Base-by-base conservation (phyloP, 2,797 vertebrate species). In the Cephalopachus bancanus region DNA sequence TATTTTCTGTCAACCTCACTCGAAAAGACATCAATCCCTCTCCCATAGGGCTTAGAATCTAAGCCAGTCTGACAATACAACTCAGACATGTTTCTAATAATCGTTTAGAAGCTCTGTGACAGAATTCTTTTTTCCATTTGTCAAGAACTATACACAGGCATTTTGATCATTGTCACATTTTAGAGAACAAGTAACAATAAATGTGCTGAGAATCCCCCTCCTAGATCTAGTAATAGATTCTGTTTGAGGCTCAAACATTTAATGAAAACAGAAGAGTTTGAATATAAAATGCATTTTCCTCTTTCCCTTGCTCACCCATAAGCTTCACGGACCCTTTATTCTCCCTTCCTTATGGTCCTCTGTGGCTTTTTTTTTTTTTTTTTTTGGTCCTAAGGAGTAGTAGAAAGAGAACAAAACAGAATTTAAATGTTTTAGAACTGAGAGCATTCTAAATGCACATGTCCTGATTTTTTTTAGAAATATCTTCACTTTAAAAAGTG, bases 161-260 rank as follows among this genome's bases (percentile, higher is more conserved):
- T 80, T 92, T 94, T 94, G 83, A 93, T 97, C 91, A 96, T 9
- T 81, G 87, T 96, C 93, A 76, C 95, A 85, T 22, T 94, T 91
- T 65, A 75, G 93, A 93, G 72, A 93, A 53, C 14, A 75, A 59
- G 49, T 72, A 92, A 92, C 67, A 90, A 49, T 74, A 80, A 83
- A 59, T 83, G 51, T 57, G 17, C 55, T 53, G 72, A 88, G 62
- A 65, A 79, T 44, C 17, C 2, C 62, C 20, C 49, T 76, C 71
- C 51, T 28, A 49, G 20, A 62, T 15, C 10, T 22, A 51, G 26
- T 44, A 64, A 83, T 51, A 59, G 16, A 74, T 80, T 88, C 80
- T 93, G 51, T 67, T 53, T 51, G 75, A 75, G 11, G 20, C 4
- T 12, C 28, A n/a, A 85, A 86, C 67, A 24, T 64, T 85, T 78